These are phyloP conservation scores for Lamellibrachia columna DNA, from an alignment of 2,888 invertebrate species.

Conservation along the genomic window DNA sequence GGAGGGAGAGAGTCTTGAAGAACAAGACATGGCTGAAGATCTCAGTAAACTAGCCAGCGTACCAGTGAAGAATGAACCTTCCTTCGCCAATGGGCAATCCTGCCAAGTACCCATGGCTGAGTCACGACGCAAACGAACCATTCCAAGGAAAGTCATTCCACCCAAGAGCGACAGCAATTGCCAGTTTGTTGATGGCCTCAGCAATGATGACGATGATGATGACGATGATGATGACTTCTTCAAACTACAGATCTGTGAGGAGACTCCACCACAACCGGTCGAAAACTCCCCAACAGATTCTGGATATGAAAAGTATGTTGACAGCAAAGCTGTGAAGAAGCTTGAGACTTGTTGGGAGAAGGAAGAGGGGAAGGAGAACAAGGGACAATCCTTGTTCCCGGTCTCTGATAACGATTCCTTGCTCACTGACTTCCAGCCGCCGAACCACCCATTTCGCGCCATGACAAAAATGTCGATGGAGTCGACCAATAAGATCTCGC, in stretches of 20 bases:
- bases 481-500: not conserved
- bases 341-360: not conserved
- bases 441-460: not conserved
- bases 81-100: not conserved
- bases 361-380: slow-evolving; percentile 25
- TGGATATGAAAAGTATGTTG: not conserved
- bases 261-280: not conserved
- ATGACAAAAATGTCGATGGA: not conserved
- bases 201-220: not conserved
- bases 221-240: slow-evolving; percentile 14
- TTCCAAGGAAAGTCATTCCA: slow-evolving; percentile 3
- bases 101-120: not conserved
- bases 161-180: not conserved
- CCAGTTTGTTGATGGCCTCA: not conserved
- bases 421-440: not conserved
- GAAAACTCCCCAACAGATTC: not conserved
- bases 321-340: not conserved
- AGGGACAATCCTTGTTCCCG: not conserved
- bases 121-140: slow-evolving; percentile 4
- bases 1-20: not conserved
- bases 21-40: slow-evolving; percentile 4
- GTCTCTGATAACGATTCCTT: not conserved
- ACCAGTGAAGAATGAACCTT: not conserved
- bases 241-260: not conserved
- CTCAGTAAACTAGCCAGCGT: not conserved